Percentiles rank a stretch among this genome's conserved stretches.
These are phyloP conservation scores for Brenthis daphne DNA, from an alignment of 2,888 invertebrate genomes.

Conservation along the genomic window DNA sequence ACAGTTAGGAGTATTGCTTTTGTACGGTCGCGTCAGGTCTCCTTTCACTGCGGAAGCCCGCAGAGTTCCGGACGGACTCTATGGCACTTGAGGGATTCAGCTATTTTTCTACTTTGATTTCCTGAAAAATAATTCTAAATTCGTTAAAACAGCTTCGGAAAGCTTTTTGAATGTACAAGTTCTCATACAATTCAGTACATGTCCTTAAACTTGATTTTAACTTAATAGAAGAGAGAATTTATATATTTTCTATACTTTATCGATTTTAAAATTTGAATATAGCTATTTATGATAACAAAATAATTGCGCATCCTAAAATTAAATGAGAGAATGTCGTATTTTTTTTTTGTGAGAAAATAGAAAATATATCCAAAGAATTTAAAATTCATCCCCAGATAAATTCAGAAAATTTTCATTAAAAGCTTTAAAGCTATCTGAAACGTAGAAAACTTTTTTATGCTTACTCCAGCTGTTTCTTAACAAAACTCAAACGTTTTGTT, in stretches of 20 bases:
- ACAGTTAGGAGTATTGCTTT: conserved; percentile 7
- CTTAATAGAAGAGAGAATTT: too few species aligned
- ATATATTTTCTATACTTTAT: too few species aligned
- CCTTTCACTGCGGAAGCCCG: conserved; percentile 1
- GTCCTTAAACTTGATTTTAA: too few species aligned
- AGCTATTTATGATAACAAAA: too few species aligned
- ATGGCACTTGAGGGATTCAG: conserved; percentile 1
- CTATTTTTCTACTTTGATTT: neutral
- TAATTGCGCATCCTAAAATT: too few species aligned
- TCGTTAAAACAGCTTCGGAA: neutral
- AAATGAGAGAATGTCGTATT: too few species aligned
- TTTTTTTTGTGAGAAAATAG: too few species aligned
- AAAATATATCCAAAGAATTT: neutral
- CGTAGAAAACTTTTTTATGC: conserved; percentile 1
- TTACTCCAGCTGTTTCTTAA: neutral
- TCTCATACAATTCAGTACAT: too few species aligned
- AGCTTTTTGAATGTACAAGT: neutral
- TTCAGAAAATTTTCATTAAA: conserved; percentile 3
- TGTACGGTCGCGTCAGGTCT: neutral
- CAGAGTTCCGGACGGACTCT: neutral
- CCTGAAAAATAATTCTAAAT: neutral
- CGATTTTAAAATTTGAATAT: too few species aligned
- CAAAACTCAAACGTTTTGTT: neutral
- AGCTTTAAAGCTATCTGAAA: neutral
- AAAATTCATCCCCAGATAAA: neutral